Conservation (phyloP, 2,113 vertebrate genomes). For the Calyptomena viridis region DNA sequence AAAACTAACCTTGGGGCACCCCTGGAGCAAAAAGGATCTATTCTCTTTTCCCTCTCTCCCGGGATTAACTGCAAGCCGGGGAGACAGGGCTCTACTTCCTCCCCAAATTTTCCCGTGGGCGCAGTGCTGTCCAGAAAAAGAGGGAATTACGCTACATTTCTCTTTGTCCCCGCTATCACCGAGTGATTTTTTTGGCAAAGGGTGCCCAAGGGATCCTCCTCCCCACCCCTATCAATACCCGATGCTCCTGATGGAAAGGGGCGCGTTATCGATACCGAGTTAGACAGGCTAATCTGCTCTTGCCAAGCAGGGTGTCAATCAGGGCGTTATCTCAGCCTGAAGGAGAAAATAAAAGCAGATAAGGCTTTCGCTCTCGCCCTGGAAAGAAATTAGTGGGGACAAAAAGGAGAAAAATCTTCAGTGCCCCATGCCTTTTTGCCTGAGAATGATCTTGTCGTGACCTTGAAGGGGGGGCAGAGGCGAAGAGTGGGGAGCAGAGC, state of each 20-base stretch:
- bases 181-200: not conserved
- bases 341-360: slow-evolving; percentile 35
- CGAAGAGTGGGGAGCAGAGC: not conserved
- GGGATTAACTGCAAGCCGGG: fast-evolving
- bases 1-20: not conserved
- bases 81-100: fast-evolving
- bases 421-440: not conserved
- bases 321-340: not conserved
- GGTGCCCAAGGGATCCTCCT: not conserved
- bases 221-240: fast-evolving
- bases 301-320: not conserved
- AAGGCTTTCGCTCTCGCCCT: not conserved
- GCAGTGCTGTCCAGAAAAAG: not conserved
- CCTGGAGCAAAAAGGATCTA: not conserved
- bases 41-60: fast-evolving
- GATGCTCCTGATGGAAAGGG: not conserved
- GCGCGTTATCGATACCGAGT: not conserved
- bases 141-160: not conserved
- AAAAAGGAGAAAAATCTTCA: not conserved
- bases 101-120: not conserved
- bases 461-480: slow-evolving; percentile 20
- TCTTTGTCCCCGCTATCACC: fast-evolving
- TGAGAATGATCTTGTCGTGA: slow-evolving; percentile 45
- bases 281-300: not conserved
- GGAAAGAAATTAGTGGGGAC: not conserved